Conservation (phyloP, 2,888 invertebrate species). For the Lasioglossum vierecki region DNA sequence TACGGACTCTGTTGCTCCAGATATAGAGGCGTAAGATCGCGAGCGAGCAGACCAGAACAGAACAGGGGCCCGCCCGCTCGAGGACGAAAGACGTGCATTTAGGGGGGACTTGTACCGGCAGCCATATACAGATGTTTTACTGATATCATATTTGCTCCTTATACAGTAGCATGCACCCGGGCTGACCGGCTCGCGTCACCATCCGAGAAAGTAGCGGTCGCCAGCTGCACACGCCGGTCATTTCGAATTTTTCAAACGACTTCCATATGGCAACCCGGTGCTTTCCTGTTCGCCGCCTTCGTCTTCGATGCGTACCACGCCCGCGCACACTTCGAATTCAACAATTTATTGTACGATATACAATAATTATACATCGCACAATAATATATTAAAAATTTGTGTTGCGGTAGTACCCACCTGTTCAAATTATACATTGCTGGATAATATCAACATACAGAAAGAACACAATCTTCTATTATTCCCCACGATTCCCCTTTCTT, state of each 20-base stretch:
- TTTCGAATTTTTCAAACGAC: slow-evolving; percentile 58
- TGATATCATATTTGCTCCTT: slow-evolving; percentile 69
- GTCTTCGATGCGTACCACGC: slow-evolving; percentile 16
- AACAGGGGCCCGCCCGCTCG: not conserved
- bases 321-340: not conserved
- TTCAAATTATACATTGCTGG: no score
- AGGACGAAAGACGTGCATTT: slow-evolving; percentile 53
- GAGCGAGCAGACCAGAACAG: not conserved
- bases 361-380: no score
- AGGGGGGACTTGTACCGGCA: slow-evolving; percentile 40
- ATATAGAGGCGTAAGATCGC: slow-evolving; percentile 54
- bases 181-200: slow-evolving; percentile 46
- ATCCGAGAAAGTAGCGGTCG: slow-evolving; percentile 57
- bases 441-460: no score
- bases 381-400: no score
- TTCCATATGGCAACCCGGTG: slow-evolving; percentile 50
- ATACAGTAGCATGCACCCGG: slow-evolving; percentile 53
- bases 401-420: no score
- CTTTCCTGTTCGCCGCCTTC: slow-evolving; percentile 24
- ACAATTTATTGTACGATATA: slow-evolving; percentile 4
- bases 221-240: slow-evolving; percentile 58
- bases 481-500: no score
- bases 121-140: slow-evolving; percentile 69
- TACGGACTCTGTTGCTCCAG: slow-evolving; percentile 58
- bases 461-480: no score